These are phyloP conservation scores for Apamea epomidion DNA, from an alignment of 2,888 invertebrate species.

Conservation along the genomic window DNA sequence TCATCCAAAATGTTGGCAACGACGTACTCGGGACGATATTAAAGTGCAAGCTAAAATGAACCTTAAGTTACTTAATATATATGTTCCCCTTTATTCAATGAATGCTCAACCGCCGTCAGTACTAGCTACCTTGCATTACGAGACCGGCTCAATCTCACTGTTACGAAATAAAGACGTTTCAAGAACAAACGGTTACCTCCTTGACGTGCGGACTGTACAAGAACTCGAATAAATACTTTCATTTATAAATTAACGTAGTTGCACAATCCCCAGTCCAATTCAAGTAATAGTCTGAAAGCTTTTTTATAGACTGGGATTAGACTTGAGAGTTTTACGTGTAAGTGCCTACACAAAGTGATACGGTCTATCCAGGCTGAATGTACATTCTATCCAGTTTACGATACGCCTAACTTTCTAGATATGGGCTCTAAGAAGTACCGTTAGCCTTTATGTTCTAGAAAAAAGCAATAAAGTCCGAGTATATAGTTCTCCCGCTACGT, in stretches of 20 bases:
- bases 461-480: constrained; percentile 63
- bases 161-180: background rate
- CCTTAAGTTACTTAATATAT: background rate
- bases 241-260: constrained; percentile 36
- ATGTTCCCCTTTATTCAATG: background rate
- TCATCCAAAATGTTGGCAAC: background rate
- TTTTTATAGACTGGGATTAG: constrained; percentile 45
- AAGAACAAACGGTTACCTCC: background rate
- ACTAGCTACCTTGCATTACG: too few species aligned
- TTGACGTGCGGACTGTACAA: background rate
- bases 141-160: background rate
- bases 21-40: background rate
- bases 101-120: background rate
- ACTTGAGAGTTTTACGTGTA: constrained; percentile 34
- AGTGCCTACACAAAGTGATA: constrained; percentile 27
- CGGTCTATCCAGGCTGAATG: constrained; percentile 10
- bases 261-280: constrained; percentile 19
- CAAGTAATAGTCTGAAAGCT: constrained; percentile 49
- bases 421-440: constrained; percentile 42
- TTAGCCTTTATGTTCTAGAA: constrained; percentile 46
- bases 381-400: constrained; percentile 41
- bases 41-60: background rate
- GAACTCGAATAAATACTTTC: constrained; percentile 1
- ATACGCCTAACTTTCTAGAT: constrained; percentile 47
- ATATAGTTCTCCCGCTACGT: constrained; percentile 56